Evolutionary conservation across 2,113 vertebrate genomes (phyloP).

Genomic region (Rhineura floridana): DNA sequence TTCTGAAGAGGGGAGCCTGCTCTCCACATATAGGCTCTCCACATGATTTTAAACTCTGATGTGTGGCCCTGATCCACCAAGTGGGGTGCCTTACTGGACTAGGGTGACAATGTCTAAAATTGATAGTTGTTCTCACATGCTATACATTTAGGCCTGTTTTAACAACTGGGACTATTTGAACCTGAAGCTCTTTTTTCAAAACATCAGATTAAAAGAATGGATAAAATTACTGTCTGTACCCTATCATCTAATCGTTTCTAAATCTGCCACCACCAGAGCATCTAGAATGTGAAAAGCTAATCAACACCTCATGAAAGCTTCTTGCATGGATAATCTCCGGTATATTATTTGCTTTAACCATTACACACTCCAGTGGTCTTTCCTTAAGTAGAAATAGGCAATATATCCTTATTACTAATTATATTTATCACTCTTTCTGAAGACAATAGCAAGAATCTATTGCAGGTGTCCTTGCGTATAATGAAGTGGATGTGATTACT

Average conservation of each 20-base stretch:
- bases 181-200: constrained; percentile 11
- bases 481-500: constrained; percentile 29
- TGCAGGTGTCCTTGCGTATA: not conserved
- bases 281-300: constrained; percentile 40
- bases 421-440: constrained; percentile 24
- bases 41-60: no score
- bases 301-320: constrained; percentile 34
- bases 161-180: constrained; percentile 12
- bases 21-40: no score
- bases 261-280: constrained; percentile 5
- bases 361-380: constrained; percentile 36
- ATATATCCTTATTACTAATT: not conserved
- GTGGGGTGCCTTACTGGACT: not conserved
- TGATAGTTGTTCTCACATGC: not conserved
- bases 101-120: not conserved
- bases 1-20: not conserved
- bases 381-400: constrained; percentile 41
- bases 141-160: constrained; percentile 17
- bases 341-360: constrained; percentile 50
- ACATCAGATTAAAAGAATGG: constrained; percentile 18
- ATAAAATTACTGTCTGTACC: not conserved
- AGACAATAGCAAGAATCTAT: not conserved
- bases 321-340: constrained; percentile 29
- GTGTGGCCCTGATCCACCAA: not conserved
- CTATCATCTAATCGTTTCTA: constrained; percentile 19